Evolutionary conservation across 2,888 invertebrate species (phyloP).

Genomic region (Onchidella celtica): DNA sequence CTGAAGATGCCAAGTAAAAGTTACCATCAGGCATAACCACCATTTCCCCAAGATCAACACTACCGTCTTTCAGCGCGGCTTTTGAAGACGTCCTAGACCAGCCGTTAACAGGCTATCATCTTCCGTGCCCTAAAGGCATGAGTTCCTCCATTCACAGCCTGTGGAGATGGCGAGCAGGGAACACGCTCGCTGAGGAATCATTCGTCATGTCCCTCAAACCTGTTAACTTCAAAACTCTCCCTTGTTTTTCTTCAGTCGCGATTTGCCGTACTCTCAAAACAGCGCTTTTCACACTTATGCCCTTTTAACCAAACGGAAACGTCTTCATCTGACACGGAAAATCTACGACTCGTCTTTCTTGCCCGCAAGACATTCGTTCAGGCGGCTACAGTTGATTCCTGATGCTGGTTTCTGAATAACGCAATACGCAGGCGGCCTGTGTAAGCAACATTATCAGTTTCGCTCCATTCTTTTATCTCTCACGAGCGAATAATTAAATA

Average conservation of each 20-base stretch:
- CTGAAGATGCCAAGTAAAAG: no score
- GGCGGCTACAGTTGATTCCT: no score
- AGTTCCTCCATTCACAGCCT: neutral
- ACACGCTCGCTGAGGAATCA: neutral
- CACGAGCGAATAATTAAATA: no score
- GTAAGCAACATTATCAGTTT: no score
- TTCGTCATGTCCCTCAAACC: neutral
- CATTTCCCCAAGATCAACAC: neutral
- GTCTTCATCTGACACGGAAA: no score
- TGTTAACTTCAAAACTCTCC: no score
- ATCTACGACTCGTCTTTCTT: no score
- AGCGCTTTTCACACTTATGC: neutral
- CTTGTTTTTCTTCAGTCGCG: neutral
- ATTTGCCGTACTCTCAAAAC: neutral
- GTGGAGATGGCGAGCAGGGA: neutral
- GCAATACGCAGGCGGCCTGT: no score
- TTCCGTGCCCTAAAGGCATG: constrained; percentile 7
- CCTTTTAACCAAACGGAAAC: neutral
- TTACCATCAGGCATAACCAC: no score
- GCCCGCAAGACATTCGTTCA: no score
- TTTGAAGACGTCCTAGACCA: neutral
- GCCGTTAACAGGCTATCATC: neutral
- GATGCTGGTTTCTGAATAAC: no score
- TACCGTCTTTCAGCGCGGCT: neutral
- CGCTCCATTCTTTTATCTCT: no score